Evolutionary conservation across 1,140 invertebrate species (phyloP), one percentile per base, ranked within the genome.

Genomic region (Adelges cooleyi): DNA sequence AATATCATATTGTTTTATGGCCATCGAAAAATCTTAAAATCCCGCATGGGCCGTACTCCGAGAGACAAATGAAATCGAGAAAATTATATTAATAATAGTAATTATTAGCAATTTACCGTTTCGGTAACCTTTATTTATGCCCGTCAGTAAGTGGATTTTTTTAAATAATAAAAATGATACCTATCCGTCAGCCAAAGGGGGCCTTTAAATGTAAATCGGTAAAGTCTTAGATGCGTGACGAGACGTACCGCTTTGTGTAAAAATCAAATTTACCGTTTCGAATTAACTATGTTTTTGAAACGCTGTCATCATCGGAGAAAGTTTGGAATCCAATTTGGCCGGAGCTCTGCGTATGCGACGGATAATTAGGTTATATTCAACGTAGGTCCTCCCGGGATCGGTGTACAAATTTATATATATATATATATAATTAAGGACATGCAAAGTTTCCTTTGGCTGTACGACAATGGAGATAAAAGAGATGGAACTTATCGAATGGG

Each of bases 351-450:
- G n/a, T n/a, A n/a, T n/a, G n/a, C n/a, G n/a, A 13, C n/a, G 40
- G 25, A 46, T 62, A 46, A 62, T 62, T 62, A 13, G 42, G 56
- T 62, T 62, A 62, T 46, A 46, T 62, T 62, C 46, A 62, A 62
- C 33, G 56, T 11, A 5, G 17, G 29, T 48, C 25, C 56, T 13
- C 25, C 0, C 5, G 17, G 42, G 27, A 48, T 1, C 11, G 4
- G 40, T 8, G 29, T 23, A 27, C 22, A 20, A 27, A 46, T 59
- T 62, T 22, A 62, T 62, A 62, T n/a, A n/a, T n/a, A n/a, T n/a
- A n/a, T n/a, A n/a, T n/a, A n/a, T n/a, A n/a, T n/a, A n/a, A n/a
- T 46, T 62, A 62, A 62, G 17, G 17, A 62, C 44, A 62, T 46
- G 56, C 42, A 48, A 48, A 62, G 42, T 62, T 48, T 33, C 36